These are phyloP conservation scores for Heliangelus exortis DNA, from an alignment of 2,797 vertebrate genomes.

Conservation along the genomic window DNA sequence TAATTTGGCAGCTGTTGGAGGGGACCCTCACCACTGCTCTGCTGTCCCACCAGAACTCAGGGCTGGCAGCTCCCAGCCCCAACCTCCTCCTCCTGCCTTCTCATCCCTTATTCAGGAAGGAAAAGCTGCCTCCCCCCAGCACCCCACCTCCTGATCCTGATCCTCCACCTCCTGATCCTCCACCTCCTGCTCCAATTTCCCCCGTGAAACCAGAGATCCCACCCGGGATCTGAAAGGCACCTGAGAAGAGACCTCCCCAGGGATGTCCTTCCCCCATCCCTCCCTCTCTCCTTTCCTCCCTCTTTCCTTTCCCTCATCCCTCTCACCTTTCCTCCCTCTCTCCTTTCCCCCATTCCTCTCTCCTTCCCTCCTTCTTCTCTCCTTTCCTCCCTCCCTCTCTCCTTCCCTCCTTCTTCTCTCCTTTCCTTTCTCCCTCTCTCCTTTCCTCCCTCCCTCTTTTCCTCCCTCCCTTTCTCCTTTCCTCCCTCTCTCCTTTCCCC, in stretches of 20 bases:
- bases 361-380: too few relatives aligned
- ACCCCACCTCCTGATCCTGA: too few relatives aligned
- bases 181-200: not conserved
- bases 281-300: not conserved
- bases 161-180: not conserved
- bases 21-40: accelerated
- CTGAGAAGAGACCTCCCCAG: not conserved
- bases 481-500: too few relatives aligned
- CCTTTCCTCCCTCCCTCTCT: too few relatives aligned
- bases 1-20: not conserved
- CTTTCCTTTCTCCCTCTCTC: too few relatives aligned
- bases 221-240: not conserved
- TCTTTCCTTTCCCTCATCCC: too few relatives aligned
- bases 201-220: not conserved
- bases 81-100: not conserved
- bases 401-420: too few relatives aligned
- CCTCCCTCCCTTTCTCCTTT: too few relatives aligned
- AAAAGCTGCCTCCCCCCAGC: not conserved
- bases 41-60: not conserved
- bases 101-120: not conserved
- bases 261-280: not conserved
- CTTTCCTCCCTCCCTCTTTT: too few relatives aligned
- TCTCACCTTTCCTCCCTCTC: too few relatives aligned
- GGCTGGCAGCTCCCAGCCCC: not conserved
- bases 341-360: too few relatives aligned